Conservation (phyloP, 2,113 vertebrate genomes). For the Thalassarche chlororhynchos region DNA sequence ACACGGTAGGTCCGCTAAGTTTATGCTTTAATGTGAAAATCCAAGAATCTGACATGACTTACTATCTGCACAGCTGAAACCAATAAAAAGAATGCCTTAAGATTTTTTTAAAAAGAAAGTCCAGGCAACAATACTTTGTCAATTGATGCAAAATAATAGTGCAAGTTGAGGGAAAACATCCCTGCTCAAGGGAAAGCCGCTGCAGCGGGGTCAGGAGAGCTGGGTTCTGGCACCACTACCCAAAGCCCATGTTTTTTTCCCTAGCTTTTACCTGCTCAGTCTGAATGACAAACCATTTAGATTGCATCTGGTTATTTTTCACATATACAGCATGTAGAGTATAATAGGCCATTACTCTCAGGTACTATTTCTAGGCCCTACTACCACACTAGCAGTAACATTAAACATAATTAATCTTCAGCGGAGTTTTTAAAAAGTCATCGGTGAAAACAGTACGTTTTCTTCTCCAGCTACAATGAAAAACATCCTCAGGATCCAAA, state of each 20-base stretch:
- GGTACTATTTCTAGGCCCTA: too few relatives aligned
- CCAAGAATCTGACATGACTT: background rate
- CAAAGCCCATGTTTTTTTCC: accelerated
- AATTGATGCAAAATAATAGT: background rate
- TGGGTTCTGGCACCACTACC: background rate
- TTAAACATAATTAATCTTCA: background rate
- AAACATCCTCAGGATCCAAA: background rate
- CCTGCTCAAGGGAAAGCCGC: background rate
- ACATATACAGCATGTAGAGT: accelerated
- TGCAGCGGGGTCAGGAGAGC: background rate
- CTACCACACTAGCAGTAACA: background rate
- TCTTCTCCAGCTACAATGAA: background rate
- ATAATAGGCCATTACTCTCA: too few relatives aligned
- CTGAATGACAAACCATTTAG: background rate
- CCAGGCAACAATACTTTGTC: too few relatives aligned
- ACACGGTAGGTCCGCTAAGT: background rate
- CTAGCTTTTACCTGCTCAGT: background rate
- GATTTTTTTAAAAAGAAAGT: background rate
- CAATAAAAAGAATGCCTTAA: background rate
- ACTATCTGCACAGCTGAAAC: background rate
- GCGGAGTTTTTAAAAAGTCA: background rate
- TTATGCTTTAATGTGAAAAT: background rate
- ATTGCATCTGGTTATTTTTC: background rate
- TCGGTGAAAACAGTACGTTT: background rate
- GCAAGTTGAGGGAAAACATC: background rate